Evolutionary conservation across 2,888 invertebrate species (phyloP), one percentile per base, ranked within the genome.

Genomic region (Polydrusus cervinus): DNA sequence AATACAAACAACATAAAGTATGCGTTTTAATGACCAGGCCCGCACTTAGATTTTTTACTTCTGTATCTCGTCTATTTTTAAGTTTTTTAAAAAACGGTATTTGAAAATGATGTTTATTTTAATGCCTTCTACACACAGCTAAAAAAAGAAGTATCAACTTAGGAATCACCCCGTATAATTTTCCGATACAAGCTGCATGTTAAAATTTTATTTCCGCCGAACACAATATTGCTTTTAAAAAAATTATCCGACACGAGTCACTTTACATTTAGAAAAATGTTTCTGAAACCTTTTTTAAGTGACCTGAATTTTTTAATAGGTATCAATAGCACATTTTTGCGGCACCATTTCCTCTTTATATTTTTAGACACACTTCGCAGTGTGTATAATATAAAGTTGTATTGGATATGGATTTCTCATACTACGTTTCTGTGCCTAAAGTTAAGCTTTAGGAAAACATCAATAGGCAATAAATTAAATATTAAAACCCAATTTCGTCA

Each of bases 241-340:
- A 49, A 49, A 14, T 49, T 16, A 49, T 7, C 34, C 34, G 3
- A 16, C 47, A 49, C 51, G 11, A 10, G 10, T 51, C 51, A 7
- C 13, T 53, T 25, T 25, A 53, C 25, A 20, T 53, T 60, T 18
- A 61, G 34, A 61, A 61, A 43, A 30, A 40, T 43, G 55, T 55
- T 45, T 11, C 53, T 14, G 34, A 69, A 60, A 69, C 25, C 69
- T 47, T 55, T 69, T 69, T 69, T 34, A 5, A 47, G 14, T 47
- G 69, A 69, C 69, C 60, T 30, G 60, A 60, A 69, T 69, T 45
- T 69, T 60, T 60, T 69, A 69, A 69, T 69, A 47, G 57, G 25
- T 14, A 25, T 53, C 60, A 14, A 69, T 25, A 49, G 60, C 25
- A 69, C 57, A 69, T 60, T 60, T 69, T 69, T 60, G n/a, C 60